Evolutionary conservation across 2,888 invertebrate genomes (phyloP).

Genomic region (Ormyrus pomaceus): DNA sequence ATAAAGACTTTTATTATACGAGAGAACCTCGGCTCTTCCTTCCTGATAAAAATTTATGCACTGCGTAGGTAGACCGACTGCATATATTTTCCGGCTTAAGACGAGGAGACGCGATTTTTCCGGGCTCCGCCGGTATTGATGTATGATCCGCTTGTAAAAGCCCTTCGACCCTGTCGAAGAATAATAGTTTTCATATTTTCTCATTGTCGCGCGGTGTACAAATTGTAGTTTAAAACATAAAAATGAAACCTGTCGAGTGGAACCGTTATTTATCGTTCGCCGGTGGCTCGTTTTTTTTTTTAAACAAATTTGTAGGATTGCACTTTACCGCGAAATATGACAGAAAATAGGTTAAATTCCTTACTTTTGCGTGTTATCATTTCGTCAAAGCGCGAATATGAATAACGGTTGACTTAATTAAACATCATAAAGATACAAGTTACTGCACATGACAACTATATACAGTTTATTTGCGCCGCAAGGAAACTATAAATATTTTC

Average conservation of each 20-base stretch:
- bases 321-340: no score
- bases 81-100: conserved; percentile 30
- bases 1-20: conserved; percentile 35
- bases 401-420: no score
- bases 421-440: no score
- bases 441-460: no score
- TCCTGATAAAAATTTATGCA: conserved; percentile 46
- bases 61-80: conserved; percentile 10
- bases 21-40: neutral
- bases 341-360: no score
- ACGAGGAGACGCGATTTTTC: conserved; percentile 36
- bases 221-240: conserved; percentile 33
- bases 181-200: conserved; percentile 48
- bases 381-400: no score
- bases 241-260: neutral
- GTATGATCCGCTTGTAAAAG: conserved; percentile 15
- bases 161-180: conserved; percentile 8
- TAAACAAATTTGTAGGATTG: no score
- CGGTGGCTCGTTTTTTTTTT: no score
- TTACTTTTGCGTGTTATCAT: no score
- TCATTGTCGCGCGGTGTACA: conserved; percentile 23
- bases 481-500: no score
- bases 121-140: conserved; percentile 36
- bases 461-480: no score
- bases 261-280: neutral